Conservation (phyloP, 2,888 invertebrate species). For the Metalampra italica region DNA sequence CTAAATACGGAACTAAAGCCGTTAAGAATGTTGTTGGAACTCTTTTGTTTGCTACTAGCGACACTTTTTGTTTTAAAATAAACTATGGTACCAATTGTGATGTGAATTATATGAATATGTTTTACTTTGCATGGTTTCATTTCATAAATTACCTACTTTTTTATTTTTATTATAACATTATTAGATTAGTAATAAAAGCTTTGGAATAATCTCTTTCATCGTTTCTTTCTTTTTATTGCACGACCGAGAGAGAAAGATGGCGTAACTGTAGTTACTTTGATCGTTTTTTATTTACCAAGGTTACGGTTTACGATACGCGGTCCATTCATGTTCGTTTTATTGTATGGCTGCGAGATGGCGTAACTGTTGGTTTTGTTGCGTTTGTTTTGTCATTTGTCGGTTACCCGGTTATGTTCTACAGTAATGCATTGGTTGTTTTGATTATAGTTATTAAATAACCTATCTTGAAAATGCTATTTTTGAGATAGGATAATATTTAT, state of each 20-base stretch:
- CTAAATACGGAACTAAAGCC: neutral
- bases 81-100: too few species aligned
- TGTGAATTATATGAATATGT: too few species aligned
- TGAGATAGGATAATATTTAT: too few species aligned
- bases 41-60: neutral
- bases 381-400: conserved; percentile 16
- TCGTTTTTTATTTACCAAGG: conserved; percentile 38
- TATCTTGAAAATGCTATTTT: too few species aligned
- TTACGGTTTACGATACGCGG: conserved; percentile 36
- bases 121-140: too few species aligned
- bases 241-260: conserved; percentile 3
- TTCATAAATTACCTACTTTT: too few species aligned
- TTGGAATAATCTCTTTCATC: too few species aligned
- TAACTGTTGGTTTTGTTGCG: conserved; percentile 26
- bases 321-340: conserved; percentile 32
- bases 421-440: neutral
- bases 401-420: neutral
- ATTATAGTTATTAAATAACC: too few species aligned
- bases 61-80: neutral
- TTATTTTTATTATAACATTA: too few species aligned
- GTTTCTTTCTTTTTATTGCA: conserved; percentile 8
- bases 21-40: neutral
- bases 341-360: conserved; percentile 46
- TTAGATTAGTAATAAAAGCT: too few species aligned
- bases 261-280: conserved; percentile 1